Percentiles rank a stretch among this genome's conserved stretches.
Conservation (phyloP, 2,797 vertebrate genomes). For the Stomatorhinus walkeri region DNA sequence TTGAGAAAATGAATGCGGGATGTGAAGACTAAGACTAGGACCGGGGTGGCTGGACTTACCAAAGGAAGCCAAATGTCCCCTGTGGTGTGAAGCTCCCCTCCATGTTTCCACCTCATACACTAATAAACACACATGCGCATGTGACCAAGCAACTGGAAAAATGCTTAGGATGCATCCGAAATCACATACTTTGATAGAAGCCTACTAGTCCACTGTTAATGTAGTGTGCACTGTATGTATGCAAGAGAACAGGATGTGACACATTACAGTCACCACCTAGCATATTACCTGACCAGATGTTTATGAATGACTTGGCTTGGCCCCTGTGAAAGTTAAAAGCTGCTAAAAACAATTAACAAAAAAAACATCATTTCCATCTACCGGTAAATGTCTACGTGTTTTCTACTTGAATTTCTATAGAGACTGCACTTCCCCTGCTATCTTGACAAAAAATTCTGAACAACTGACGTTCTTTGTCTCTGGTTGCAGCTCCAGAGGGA, state of each 20-base stretch:
- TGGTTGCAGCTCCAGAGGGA: not conserved
- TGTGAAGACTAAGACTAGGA: not conserved
- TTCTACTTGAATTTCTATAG: not conserved
- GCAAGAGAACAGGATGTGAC: not conserved
- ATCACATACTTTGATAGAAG: not conserved
- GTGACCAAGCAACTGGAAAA: not conserved
- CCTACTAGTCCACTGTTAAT: not conserved
- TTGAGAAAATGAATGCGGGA: not conserved
- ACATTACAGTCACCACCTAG: not conserved
- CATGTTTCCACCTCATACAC: not conserved
- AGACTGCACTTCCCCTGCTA: not conserved
- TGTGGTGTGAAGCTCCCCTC: not conserved
- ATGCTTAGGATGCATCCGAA: not conserved
- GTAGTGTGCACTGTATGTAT: not conserved
- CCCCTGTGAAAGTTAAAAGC: not conserved
- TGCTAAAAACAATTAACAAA: not conserved
- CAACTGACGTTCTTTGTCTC: not conserved
- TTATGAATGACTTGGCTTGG: not conserved
- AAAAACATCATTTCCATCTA: not conserved
- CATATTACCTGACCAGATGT: not conserved
- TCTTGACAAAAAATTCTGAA: not conserved
- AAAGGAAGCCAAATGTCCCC: not conserved
- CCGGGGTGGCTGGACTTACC: not conserved
- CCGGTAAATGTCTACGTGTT: not conserved
- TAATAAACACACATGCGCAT: not conserved